Evolutionary conservation across 1,140 invertebrate species (phyloP).

Genomic region (Telenomus remus): DNA sequence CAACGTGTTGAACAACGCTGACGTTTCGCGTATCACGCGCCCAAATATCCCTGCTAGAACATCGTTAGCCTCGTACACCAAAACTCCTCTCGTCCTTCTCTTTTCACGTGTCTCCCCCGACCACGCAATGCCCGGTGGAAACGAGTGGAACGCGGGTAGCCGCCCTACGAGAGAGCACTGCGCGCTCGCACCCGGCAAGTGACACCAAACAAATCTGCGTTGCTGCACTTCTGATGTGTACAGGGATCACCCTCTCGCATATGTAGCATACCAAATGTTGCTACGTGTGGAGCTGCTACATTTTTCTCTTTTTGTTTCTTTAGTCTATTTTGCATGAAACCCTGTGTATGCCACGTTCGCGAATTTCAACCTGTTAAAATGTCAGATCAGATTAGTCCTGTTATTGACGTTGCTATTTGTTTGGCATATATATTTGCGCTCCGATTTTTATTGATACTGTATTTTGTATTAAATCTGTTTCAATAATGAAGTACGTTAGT

Average conservation of each 20-base stretch:
- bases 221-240: constrained; percentile 58
- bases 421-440: constrained; percentile 35
- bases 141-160: constrained; percentile 56
- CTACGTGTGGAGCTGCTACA: constrained; percentile 41
- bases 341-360: constrained; percentile 18
- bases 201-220: constrained; percentile 73
- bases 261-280: constrained; percentile 58
- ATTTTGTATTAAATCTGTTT: too few relatives aligned
- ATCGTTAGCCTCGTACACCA: constrained; percentile 60
- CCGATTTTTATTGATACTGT: constrained; percentile 6
- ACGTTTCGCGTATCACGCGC: constrained; percentile 52
- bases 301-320: constrained; percentile 49
- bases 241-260: constrained; percentile 54
- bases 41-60: constrained; percentile 51
- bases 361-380: constrained; percentile 43
- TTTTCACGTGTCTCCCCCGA: constrained; percentile 38
- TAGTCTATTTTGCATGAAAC: constrained; percentile 55
- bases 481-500: too few relatives aligned
- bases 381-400: constrained; percentile 46
- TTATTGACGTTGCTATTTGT: constrained; percentile 40
- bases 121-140: constrained; percentile 38
- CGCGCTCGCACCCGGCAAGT: constrained; percentile 67
- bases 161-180: constrained; percentile 58
- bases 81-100: constrained; percentile 56
- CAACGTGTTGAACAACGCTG: constrained; percentile 58